These are phyloP conservation scores for Latrodectus elegans DNA, from an alignment of 2,888 invertebrate species.

Conservation along the genomic window DNA sequence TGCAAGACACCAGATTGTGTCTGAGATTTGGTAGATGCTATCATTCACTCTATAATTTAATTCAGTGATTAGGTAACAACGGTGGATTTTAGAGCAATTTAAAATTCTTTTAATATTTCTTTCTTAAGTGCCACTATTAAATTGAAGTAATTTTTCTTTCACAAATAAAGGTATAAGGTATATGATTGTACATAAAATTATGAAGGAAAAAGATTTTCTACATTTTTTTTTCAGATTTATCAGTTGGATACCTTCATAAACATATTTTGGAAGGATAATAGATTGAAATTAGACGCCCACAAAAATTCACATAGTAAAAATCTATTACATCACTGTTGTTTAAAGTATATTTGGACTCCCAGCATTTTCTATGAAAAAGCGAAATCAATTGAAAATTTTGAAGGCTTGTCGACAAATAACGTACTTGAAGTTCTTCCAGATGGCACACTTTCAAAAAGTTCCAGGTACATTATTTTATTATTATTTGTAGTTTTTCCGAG, in stretches of 20 bases:
- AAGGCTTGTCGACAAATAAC: conserved; percentile 19
- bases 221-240: conserved; percentile 22
- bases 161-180: neutral
- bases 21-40: too few relatives aligned
- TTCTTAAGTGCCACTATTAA: too few relatives aligned
- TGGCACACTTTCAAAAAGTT: conserved; percentile 3
- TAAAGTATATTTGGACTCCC: conserved; percentile 65
- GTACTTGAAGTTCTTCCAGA: conserved; percentile 51
- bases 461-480: too few relatives aligned
- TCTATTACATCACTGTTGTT: neutral
- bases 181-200: neutral
- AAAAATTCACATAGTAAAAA: neutral
- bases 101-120: too few relatives aligned
- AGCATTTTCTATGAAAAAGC: conserved; percentile 53
- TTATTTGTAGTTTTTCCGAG: too few relatives aligned
- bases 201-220: neutral
- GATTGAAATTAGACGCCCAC: neutral
- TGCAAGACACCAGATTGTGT: too few relatives aligned
- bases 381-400: conserved; percentile 3
- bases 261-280: conserved; percentile 10
- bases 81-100: too few relatives aligned
- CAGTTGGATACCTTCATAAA: conserved; percentile 11
- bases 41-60: too few relatives aligned
- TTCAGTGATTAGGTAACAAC: too few relatives aligned
- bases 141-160: neutral